phyloP scores from a whole-genome alignment of 35 echinoderm and acorn worm genomes.

The Ophiothrix spiculata region DNA sequence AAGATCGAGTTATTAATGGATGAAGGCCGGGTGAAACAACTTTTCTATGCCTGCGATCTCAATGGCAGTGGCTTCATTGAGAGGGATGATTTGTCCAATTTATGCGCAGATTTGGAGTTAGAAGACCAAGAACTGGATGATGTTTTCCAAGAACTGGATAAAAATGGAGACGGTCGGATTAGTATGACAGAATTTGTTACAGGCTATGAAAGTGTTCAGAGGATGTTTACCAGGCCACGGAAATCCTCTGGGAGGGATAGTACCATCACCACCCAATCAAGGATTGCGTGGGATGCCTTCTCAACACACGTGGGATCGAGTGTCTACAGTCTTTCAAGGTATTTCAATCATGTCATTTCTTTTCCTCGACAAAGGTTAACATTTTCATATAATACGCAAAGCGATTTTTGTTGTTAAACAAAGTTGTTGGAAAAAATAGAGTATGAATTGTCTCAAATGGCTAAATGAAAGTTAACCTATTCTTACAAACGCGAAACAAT shows the following conservation, averaged over 20 bases:
- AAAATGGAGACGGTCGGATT: constrained; percentile 70
- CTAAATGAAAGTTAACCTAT: too few relatives aligned
- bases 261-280: not conserved
- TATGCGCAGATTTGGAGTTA: constrained; percentile 79
- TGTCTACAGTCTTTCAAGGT: constrained; percentile 43
- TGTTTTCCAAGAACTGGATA: constrained; percentile 90
- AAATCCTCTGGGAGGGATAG: not conserved
- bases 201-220: constrained; percentile 77
- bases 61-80: constrained; percentile 95
- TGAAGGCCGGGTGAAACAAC: constrained; percentile 64
- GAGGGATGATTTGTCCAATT: constrained; percentile 66
- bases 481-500: too few relatives aligned
- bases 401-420: too few relatives aligned
- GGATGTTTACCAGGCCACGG: constrained; percentile 51
- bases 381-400: too few relatives aligned
- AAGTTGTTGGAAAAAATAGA: too few relatives aligned
- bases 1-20: constrained; percentile 65
- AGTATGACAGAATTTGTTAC: constrained; percentile 57
- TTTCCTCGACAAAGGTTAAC: too few relatives aligned
- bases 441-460: too few relatives aligned
- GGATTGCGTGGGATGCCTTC: constrained; percentile 62
- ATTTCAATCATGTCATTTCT: too few relatives aligned
- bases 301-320: constrained; percentile 4
- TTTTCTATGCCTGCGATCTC: constrained; percentile 84
- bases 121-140: constrained; percentile 54